A percentile compares a stretch with the other conserved stretches of the same genome.
These are phyloP conservation scores for Tinea semifulvella DNA, from an alignment of 2,888 invertebrate genomes.

Conservation along the genomic window DNA sequence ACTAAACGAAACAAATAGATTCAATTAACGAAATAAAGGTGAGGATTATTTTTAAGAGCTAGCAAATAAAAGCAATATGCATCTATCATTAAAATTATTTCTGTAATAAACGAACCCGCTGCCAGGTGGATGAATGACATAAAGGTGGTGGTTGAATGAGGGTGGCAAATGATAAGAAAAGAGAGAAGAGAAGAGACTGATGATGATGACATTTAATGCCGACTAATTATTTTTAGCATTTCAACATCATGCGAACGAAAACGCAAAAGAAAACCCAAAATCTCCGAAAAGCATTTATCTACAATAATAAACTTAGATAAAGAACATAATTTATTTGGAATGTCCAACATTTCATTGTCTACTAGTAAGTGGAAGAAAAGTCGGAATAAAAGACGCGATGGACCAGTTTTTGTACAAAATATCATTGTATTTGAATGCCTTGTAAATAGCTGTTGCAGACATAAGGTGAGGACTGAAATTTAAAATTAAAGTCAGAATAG, in stretches of 20 bases:
- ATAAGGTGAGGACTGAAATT: conserved; percentile 41
- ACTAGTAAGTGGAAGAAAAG: conserved; percentile 34
- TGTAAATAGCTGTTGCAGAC: conserved; percentile 31
- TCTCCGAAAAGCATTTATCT: conserved; percentile 26
- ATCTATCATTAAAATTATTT: too few species aligned
- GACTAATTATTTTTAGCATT: too few species aligned
- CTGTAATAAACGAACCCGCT: too few species aligned
- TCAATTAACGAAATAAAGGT: conserved; percentile 32
- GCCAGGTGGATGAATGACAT: too few species aligned
- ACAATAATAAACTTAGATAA: conserved; percentile 50
- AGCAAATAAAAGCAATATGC: too few species aligned
- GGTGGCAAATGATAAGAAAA: too few species aligned
- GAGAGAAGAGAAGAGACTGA: too few species aligned
- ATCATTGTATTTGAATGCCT: conserved; percentile 54
- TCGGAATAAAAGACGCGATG: conserved; percentile 34
- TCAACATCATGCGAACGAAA: too few species aligned
- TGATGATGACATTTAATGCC: too few species aligned
- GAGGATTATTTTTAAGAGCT: too few species aligned
- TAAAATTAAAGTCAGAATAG: too few species aligned
- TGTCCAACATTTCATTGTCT: conserved; percentile 46
- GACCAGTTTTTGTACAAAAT: conserved; percentile 47
- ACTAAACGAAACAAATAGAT: conserved; percentile 30
- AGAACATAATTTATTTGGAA: conserved; percentile 54
- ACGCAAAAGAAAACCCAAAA: conserved; percentile 4
- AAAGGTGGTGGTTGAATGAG: too few species aligned